phyloP scores from a whole-genome alignment of 2,797 vertebrate genomes.

The Martes flavigula region DNA sequence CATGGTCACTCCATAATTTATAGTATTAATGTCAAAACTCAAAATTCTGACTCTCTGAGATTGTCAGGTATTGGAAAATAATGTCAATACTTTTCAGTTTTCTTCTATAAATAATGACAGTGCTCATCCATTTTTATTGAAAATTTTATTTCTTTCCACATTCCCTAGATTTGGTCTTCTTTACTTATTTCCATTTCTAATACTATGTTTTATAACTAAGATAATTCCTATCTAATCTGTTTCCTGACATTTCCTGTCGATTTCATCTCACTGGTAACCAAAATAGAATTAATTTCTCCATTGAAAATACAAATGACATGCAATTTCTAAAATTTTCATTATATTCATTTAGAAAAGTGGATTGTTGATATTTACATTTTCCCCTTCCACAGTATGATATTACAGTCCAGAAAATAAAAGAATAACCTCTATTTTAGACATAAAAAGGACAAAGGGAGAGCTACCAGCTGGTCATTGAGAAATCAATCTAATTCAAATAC shows the following conservation, averaged over 20 bases:
- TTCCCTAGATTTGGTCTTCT: neutral
- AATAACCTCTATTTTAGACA: neutral
- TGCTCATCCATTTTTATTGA: neutral
- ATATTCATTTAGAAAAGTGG: neutral
- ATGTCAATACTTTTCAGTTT: neutral
- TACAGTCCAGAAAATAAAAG: neutral
- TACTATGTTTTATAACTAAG: neutral
- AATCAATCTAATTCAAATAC: constrained; percentile 32
- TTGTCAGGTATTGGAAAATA: neutral
- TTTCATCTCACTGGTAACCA: neutral
- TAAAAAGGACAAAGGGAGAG: neutral
- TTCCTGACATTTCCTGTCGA: neutral
- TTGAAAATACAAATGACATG: neutral
- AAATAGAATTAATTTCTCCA: constrained; percentile 47
- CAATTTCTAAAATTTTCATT: constrained; percentile 6
- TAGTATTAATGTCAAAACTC: constrained; percentile 1
- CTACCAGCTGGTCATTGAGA: neutral
- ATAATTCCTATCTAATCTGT: neutral
- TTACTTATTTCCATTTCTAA: neutral
- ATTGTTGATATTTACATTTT: neutral
- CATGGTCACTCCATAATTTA: constrained; percentile 11
- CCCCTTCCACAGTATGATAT: neutral
- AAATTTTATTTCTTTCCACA: neutral
- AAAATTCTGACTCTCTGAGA: constrained; percentile 14
- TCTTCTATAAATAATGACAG: neutral